Evolutionary conservation across 2,888 invertebrate genomes (phyloP).

Genomic region (Pseudolycoriella hygida): DNA sequence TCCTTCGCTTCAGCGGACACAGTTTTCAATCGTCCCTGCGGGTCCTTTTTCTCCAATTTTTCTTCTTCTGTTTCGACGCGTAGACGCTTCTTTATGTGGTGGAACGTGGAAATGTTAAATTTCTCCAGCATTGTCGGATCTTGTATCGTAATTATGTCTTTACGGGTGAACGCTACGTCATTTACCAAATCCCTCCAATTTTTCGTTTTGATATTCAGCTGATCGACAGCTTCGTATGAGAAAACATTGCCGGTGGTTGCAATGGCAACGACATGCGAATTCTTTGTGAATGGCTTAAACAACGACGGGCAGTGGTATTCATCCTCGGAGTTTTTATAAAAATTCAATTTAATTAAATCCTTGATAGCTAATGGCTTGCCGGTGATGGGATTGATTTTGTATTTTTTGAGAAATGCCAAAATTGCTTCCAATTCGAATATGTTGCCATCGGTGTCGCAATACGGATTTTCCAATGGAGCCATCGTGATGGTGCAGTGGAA

Average conservation of each 20-base stretch:
- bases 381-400: slow-evolving; percentile 83
- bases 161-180: slow-evolving; percentile 72
- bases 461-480: slow-evolving; percentile 82
- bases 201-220: slow-evolving; percentile 85
- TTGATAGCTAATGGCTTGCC: slow-evolving; percentile 77
- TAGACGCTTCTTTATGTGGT: slow-evolving; percentile 84
- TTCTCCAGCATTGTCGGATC: slow-evolving; percentile 80
- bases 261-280: slow-evolving; percentile 84
- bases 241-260: slow-evolving; percentile 89
- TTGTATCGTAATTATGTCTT: slow-evolving; percentile 83
- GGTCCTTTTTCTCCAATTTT: slow-evolving; percentile 53
- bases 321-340: slow-evolving; percentile 65
- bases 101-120: slow-evolving; percentile 86
- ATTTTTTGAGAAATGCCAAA: slow-evolving; percentile 73
- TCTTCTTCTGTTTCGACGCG: slow-evolving; percentile 76
- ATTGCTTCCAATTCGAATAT: slow-evolving; percentile 84
- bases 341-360: slow-evolving; percentile 65
- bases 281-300: slow-evolving; percentile 82
- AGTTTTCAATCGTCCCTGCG: slow-evolving; percentile 66
- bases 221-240: slow-evolving; percentile 86
- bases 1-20: slow-evolving; percentile 83
- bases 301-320: slow-evolving; percentile 88
- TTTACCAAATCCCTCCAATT: slow-evolving; percentile 88
- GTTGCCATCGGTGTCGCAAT: slow-evolving; percentile 78
- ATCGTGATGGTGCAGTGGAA: slow-evolving; percentile 85